phyloP scores from a whole-genome alignment of 2,113 vertebrate species.

The Mesocricetus auratus region DNA sequence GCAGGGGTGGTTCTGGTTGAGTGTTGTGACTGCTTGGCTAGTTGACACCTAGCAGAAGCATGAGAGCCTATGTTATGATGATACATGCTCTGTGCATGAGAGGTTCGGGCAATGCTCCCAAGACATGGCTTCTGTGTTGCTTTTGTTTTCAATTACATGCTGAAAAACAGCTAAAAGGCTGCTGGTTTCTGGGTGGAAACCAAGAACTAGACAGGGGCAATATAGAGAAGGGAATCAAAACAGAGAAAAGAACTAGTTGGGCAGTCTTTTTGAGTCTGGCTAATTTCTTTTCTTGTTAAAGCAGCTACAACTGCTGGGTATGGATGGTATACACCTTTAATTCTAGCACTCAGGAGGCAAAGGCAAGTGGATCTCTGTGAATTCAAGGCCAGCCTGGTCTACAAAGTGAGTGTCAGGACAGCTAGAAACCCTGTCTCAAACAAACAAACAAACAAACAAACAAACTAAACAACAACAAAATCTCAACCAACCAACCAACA shows the following conservation, averaged over 20 bases:
- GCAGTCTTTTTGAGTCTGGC: slow-evolving; percentile 39
- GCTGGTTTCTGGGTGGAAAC: neutral
- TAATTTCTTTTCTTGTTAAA: slow-evolving; percentile 20
- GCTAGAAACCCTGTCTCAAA: too few relatives aligned
- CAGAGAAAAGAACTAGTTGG: slow-evolving; percentile 24
- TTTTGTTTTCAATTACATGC: neutral
- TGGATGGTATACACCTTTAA: too few relatives aligned
- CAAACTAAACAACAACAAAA: too few relatives aligned
- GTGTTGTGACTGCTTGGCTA: neutral
- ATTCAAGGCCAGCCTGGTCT: too few relatives aligned
- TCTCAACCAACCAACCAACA: too few relatives aligned
- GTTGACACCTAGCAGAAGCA: rapidly evolving
- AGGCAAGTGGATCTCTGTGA: too few relatives aligned
- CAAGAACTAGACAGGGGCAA: neutral
- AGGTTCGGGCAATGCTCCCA: neutral
- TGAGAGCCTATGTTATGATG: neutral
- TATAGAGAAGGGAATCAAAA: slow-evolving; percentile 45
- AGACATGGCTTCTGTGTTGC: neutral
- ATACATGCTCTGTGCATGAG: neutral
- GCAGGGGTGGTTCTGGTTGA: neutral
- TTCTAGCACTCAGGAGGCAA: too few relatives aligned
- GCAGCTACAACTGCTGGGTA: too few relatives aligned
- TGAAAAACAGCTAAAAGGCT: neutral
- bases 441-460: too few relatives aligned
- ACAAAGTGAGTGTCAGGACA: too few relatives aligned